phyloP scores from a whole-genome alignment of 2,113 vertebrate genomes.

The Corythaeola cristata region DNA sequence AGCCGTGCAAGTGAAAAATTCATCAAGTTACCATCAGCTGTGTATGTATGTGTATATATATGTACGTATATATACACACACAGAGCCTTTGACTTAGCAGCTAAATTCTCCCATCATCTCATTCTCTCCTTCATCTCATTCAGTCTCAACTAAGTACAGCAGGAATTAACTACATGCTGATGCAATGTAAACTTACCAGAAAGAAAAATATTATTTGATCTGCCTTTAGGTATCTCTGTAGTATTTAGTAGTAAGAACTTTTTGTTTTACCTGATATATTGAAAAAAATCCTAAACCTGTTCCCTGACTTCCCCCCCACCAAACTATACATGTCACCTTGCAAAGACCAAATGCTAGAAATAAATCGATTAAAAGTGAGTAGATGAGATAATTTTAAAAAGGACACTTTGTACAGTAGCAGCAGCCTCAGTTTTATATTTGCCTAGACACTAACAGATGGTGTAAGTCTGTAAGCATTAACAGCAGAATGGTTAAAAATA shows the following conservation, averaged over 20 bases:
- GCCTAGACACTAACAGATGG: slow-evolving; percentile 56
- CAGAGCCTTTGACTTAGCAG: background rate
- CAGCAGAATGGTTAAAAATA: slow-evolving; percentile 42
- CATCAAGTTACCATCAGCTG: background rate
- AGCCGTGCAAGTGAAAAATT: background rate
- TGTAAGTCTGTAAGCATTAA: slow-evolving; percentile 22
- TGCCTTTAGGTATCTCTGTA: background rate
- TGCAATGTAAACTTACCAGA: background rate
- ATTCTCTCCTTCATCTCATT: background rate
- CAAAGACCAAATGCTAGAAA: background rate
- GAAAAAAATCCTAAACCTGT: background rate
- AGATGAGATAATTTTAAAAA: slow-evolving; percentile 6
- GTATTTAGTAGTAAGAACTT: background rate
- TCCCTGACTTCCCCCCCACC: background rate
- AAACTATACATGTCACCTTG: background rate
- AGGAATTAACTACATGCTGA: background rate
- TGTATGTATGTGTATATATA: background rate
- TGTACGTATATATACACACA: accelerated
- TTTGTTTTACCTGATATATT: background rate
- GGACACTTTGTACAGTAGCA: slow-evolving; percentile 20
- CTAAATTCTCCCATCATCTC: background rate
- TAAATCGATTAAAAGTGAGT: background rate
- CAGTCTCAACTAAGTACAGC: background rate
- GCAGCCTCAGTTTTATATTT: background rate
- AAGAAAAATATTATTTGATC: background rate